Base-by-base conservation (phyloP, 2,797 vertebrate genomes). In the Spizella passerina region DNA sequence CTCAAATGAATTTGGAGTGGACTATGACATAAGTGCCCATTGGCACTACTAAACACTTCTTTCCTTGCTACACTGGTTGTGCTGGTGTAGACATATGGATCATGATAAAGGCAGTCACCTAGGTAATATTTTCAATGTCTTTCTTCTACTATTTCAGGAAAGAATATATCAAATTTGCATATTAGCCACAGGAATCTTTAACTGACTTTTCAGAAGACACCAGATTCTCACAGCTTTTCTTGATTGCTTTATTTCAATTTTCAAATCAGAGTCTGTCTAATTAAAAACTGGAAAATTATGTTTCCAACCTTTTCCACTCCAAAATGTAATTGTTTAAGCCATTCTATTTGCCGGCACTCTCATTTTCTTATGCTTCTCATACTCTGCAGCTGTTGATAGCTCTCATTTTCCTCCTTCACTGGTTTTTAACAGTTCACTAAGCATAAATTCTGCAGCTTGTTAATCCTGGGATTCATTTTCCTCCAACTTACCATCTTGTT, bases 361-460 rank as follows among this genome's bases (percentile, higher is more conserved):
- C 75, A 70, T 80, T 87, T 93, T 60, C 60, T 86, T 86, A 89
- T 5, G 2, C 53, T 87, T 77, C 76, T 82, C 43, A 75, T 78
- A 57, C 22, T 90, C 57, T 92, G 76, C 69, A 87, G 66, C 61
- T 90, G 84, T 68, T 85, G 75, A 87, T 80, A 90, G 60, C 27
- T 76, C 86, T 85, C 69, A 70, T 83, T 96, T 92, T 73, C 71
- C 75, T 68, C 41, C 88, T 87, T 90, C 55, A 61, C 55, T 64
- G 71, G 27, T 55, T 95, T 95, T 82, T 81, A 96, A 91, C 75
- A 88, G 57, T 80, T 92, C 90, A 92, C 83, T 47, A 95, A 90
- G 60, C 71, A 82, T 77, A 88, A 88, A 70, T 85, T 78, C 88
- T 72, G 39, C 38, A 87, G 32, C 82, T 85, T 93, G 81, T 80